These are phyloP conservation scores for Edolisoma coerulescens DNA, from an alignment of 2,113 vertebrate species.

Conservation along the genomic window DNA sequence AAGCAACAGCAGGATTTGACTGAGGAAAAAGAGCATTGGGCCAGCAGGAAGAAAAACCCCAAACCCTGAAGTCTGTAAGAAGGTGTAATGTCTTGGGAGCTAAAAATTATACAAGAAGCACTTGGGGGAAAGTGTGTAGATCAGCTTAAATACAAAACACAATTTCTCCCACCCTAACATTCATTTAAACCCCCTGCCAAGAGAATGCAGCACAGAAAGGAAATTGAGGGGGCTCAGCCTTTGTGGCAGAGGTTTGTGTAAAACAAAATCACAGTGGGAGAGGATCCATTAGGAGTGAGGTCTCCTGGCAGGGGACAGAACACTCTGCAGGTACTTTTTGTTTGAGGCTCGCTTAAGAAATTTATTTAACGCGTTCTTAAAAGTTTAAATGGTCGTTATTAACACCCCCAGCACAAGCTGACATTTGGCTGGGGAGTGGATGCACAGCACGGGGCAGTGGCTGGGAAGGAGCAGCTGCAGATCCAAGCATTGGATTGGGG, in stretches of 20 bases:
- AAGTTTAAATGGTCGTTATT: constrained; percentile 57
- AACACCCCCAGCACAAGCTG: constrained; percentile 41
- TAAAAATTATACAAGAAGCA: not conserved
- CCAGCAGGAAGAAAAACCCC: not conserved
- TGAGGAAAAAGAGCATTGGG: not conserved
- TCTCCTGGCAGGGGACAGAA: constrained; percentile 24
- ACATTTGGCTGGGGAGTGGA: constrained; percentile 49
- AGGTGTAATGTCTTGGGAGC: not conserved
- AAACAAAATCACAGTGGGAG: constrained; percentile 49
- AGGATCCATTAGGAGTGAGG: constrained; percentile 44
- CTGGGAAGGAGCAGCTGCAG: constrained; percentile 27
- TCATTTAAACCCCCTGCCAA: constrained; percentile 1
- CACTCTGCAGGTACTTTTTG: constrained; percentile 24
- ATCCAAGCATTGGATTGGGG: not conserved
- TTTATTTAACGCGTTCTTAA: constrained; percentile 45
- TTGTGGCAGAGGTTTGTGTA: constrained; percentile 24
- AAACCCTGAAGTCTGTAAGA: not conserved
- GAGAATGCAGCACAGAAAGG: not conserved
- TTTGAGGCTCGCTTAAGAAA: constrained; percentile 31
- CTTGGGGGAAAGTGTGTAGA: not conserved
- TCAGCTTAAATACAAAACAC: not conserved
- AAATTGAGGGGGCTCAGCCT: constrained; percentile 47
- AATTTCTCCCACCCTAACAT: not conserved
- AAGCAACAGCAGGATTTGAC: not conserved
- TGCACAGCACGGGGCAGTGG: constrained; percentile 17